Evolutionary conservation across 1,140 invertebrate species (phyloP), one percentile per base, ranked within the genome.

Genomic region (Pseudachorutes palmiensis): DNA sequence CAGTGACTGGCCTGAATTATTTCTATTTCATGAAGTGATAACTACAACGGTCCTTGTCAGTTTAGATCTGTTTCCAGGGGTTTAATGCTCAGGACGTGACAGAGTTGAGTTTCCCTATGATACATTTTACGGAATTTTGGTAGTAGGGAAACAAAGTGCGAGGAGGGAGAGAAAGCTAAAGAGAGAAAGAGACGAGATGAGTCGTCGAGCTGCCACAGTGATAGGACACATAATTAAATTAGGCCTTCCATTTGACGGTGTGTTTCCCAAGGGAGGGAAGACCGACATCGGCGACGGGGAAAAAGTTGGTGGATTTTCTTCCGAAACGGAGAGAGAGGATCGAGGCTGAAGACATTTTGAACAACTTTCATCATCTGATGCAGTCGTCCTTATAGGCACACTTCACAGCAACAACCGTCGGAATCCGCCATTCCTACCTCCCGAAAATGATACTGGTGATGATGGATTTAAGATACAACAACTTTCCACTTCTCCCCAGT

Each of bases 161-260:
- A 22, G 16, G 36, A 32, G 26, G 28, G 51, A 36, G 19, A 49
- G 60, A 59, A 19, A 41, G 45, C 36, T 14, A 63, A 48, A 63
- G 32, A 48, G 36, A 63, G 62, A 63, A 28, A 36, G n/a, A n/a
- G 32, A 19, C 2, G 41, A 51, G 22, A 55, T 16, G 41, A 63
- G 62, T 41, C 19, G 12, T 36, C 16, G 28, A 24, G 26, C 16
- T 60, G 59, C 2, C 57, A 64, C 66, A 72, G 70, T 71, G 70
- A 74, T 73, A 71, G 68, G 70, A 65, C 62, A 66, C 26, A 63
- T 81, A 81, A 81, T 79, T 80, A 73, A 76, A 79, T 81, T 81
- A 81, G 76, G 70, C 78, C 75, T 80, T 81, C 79, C 80, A 80
- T 81, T 80, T 81, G 80, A 81, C 79, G 79, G 79, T 76, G 69